phyloP scores from a whole-genome alignment of 2,888 invertebrate species.

The Cataglyphis altisquamis region DNA sequence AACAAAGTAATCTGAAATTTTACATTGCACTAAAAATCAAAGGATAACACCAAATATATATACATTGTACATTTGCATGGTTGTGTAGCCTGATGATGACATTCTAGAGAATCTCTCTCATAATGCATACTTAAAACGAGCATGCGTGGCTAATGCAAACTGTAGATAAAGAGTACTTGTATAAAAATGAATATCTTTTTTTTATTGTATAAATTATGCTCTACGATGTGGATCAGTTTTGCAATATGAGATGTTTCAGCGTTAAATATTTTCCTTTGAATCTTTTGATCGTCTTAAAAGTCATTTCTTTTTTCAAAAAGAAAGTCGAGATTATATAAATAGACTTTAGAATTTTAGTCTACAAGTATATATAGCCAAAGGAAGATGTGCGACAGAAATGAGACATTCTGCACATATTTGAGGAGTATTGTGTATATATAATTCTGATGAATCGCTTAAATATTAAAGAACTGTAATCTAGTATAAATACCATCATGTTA shows the following conservation, averaged over 20 bases:
- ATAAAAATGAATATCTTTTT: slow-evolving; percentile 57
- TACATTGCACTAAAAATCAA: slow-evolving; percentile 74
- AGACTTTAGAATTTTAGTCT: background rate
- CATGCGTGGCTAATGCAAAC: slow-evolving; percentile 64
- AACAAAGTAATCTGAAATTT: slow-evolving; percentile 50
- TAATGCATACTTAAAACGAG: slow-evolving; percentile 63
- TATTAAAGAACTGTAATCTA: slow-evolving; percentile 48
- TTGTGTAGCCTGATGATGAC: slow-evolving; percentile 61
- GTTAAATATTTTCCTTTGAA: background rate
- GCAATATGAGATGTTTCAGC: slow-evolving; percentile 3
- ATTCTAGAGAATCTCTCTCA: slow-evolving; percentile 67
- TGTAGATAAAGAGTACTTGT: slow-evolving; percentile 68
- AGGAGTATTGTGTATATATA: slow-evolving; percentile 43
- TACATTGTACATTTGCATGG: slow-evolving; percentile 67
- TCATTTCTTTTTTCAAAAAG: background rate
- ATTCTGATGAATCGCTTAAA: slow-evolving; percentile 38
- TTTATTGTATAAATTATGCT: slow-evolving; percentile 66
- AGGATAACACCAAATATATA: slow-evolving; percentile 78
- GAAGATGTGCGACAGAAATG: background rate
- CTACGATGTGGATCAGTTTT: slow-evolving; percentile 52
- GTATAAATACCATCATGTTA: slow-evolving; percentile 51
- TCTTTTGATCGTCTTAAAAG: background rate
- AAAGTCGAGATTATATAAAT: background rate
- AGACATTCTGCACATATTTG: slow-evolving; percentile 19
- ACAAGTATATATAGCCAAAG: background rate